phyloP scores from a whole-genome alignment of 2,797 vertebrate species.

The Borostomias antarcticus region DNA sequence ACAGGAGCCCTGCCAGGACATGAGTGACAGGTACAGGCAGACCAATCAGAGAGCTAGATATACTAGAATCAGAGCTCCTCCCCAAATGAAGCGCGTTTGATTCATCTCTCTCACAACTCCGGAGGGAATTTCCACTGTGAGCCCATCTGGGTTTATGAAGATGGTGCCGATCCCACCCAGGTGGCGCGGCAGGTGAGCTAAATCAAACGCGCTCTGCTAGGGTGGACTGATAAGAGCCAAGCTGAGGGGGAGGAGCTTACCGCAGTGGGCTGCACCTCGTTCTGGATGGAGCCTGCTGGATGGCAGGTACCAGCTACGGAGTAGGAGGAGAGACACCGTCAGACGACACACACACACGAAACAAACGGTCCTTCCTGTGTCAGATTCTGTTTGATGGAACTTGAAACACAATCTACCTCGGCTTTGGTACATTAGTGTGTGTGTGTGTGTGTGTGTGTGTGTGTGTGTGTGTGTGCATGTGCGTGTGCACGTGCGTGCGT shows the following conservation, averaged over 20 bases:
- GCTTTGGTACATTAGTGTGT: too few relatives aligned
- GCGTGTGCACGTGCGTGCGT: not conserved
- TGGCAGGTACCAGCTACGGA: constrained; percentile 86
- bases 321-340: not conserved
- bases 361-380: not conserved
- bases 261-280: constrained; percentile 44
- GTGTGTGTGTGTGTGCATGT: not conserved
- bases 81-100: too few relatives aligned
- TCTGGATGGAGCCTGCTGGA: constrained; percentile 80
- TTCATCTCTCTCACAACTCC: too few relatives aligned
- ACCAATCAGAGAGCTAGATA: not conserved
- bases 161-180: not conserved
- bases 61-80: too few relatives aligned
- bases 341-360: not conserved
- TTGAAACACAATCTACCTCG: too few relatives aligned
- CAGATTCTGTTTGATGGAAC: not conserved
- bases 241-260: constrained; percentile 68
- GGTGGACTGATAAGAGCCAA: not conserved
- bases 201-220: not conserved
- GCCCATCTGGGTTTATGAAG: too few relatives aligned
- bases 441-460: not conserved
- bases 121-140: too few relatives aligned
- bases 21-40: not conserved
- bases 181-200: not conserved
- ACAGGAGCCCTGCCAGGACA: constrained; percentile 78